Evolutionary conservation across 2,113 vertebrate genomes (phyloP).

Genomic region (Orthochromis indermauri): DNA sequence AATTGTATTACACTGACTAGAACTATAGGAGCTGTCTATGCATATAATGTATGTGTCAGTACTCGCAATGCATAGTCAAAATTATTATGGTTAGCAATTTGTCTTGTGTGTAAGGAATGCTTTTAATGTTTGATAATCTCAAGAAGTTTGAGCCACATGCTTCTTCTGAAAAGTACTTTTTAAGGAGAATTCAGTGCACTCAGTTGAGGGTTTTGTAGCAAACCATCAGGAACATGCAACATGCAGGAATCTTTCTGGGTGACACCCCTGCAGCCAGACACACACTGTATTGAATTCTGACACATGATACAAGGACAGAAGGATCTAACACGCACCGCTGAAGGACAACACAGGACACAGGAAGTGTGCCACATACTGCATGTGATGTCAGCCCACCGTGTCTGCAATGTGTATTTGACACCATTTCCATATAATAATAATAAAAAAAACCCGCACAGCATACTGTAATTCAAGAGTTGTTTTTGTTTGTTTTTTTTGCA

Average conservation of each 20-base stretch:
- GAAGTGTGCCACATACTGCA: neutral
- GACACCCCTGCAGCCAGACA: neutral
- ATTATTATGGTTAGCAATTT: neutral
- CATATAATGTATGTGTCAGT: neutral
- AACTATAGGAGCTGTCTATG: neutral
- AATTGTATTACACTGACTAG: neutral
- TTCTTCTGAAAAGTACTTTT: neutral
- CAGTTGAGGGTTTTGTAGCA: neutral
- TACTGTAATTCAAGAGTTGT: neutral
- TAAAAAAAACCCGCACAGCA: rapidly evolving
- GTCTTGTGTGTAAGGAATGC: neutral
- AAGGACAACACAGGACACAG: constrained; percentile 25
- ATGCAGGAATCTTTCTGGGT: neutral
- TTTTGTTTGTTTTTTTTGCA: rapidly evolving
- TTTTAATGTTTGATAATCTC: neutral
- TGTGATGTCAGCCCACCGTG: neutral
- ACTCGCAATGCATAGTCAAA: neutral
- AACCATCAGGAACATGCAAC: neutral
- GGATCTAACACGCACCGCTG: neutral
- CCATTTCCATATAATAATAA: neutral
- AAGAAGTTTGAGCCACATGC: neutral
- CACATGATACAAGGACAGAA: constrained; percentile 20
- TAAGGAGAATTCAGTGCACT: neutral
- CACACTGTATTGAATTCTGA: neutral
- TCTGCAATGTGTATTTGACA: neutral